Base-by-base conservation (phyloP, 2,797 vertebrate species). In the Bovichtus variegatus region DNA sequence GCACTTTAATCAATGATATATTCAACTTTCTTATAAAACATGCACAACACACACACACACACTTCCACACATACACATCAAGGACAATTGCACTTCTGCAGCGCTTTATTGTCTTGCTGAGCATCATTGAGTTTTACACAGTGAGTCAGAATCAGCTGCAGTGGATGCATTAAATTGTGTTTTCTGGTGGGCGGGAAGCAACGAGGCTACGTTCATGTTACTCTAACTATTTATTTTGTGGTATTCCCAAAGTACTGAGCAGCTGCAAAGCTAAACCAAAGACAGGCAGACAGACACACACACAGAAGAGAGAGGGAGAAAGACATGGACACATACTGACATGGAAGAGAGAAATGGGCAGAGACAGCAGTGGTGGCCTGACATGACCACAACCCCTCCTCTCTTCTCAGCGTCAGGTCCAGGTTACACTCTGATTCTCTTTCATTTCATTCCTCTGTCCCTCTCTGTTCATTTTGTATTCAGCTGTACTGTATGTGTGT, bases 161-260 rank as follows among this genome's bases (percentile, higher is more conserved):
- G 29, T 27, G 55, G 9, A n/a, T 29, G 44, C 54, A 18, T 50
- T 12, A 29, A 64, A 55, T 18, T 47, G 25, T 57, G 70, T 63
- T 73, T 74, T 71, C 68, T 70, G 27, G 81, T 60, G 71, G 80
- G 75, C 51, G 67, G 59, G 23, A 44, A 76, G 66, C 64, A 74
- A 71, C 53, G 54, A 69, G 51, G 66, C 57, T 47, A 79, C 34
- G 38, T 72, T 71, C 72, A 47, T 69, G 80, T 83, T 86, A 79
- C 78, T 86, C 81, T 40, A 73, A 80, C 59, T 88, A 85, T 88
- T 93, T 90, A 87, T 83, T 85, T 86, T 86, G 79, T 85, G 74
- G 74, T 66, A 43, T 76, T 88, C 87, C 86, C 86, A 81, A 81
- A 86, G 84, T 74, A 67, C 74, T 7, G 38, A 65, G 78, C 23